phyloP scores from a whole-genome alignment of 2,888 invertebrate species.

The Euzophera pinguis region DNA sequence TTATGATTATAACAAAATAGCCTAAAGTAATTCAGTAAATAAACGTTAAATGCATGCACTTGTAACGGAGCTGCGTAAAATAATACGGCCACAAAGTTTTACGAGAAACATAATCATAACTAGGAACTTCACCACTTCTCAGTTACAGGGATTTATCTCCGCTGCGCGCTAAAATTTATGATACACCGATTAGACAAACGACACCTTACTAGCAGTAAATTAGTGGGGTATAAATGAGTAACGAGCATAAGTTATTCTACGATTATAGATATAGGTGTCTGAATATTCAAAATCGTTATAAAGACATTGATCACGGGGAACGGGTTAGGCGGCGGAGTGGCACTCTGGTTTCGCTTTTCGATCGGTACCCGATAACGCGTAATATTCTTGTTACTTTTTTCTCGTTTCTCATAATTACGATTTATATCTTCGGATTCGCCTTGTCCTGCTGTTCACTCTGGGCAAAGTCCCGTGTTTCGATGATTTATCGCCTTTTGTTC shows the following conservation, averaged over 20 bases:
- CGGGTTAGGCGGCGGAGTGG: constrained; percentile 35
- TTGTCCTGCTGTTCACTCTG: constrained; percentile 31
- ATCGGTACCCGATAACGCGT: constrained; percentile 37
- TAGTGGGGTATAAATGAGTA: constrained; percentile 45
- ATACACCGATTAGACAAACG: constrained; percentile 44
- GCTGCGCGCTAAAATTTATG: constrained; percentile 38
- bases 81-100: constrained; percentile 30
- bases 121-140: constrained; percentile 32
- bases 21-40: background rate
- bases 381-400: constrained; percentile 31
- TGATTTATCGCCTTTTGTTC: constrained; percentile 31
- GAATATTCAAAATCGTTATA: constrained; percentile 45
- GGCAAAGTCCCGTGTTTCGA: constrained; percentile 27
- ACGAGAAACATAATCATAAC: constrained; percentile 53
- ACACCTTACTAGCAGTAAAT: constrained; percentile 47
- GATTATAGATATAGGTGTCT: constrained; percentile 27
- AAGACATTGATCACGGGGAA: constrained; percentile 52
- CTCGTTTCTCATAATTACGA: constrained; percentile 45
- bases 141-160: constrained; percentile 44
- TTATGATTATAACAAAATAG: background rate
- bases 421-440: constrained; percentile 39
- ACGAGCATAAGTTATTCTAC: constrained; percentile 35
- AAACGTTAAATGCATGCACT: constrained; percentile 22
- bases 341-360: constrained; percentile 34
- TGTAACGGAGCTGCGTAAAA: constrained; percentile 35